Evolutionary conservation across 1,140 invertebrate genomes (phyloP).

Genomic region (Thereuonema tuberculata): DNA sequence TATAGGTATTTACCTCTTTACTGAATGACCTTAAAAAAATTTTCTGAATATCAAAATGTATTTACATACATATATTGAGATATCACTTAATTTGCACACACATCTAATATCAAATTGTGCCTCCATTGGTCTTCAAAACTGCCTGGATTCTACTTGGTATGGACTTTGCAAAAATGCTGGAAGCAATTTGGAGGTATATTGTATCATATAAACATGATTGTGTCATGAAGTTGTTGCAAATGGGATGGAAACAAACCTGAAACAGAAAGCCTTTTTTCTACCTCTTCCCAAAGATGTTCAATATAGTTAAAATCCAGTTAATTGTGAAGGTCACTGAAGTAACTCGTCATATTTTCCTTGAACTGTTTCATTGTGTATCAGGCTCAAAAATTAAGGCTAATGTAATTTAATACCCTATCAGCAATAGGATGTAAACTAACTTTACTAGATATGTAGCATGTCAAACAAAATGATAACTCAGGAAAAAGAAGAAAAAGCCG

Average conservation of each 20-base stretch:
- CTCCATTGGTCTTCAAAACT: constrained; percentile 6
- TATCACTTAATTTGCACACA: constrained; percentile 6
- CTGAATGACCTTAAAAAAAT: too few relatives aligned
- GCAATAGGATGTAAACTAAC: too few relatives aligned
- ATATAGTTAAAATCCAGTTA: constrained; percentile 13
- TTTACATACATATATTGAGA: too few relatives aligned
- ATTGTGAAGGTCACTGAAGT: background rate
- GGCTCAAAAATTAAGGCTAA: too few relatives aligned
- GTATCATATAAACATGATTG: background rate
- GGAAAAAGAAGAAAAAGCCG: too few relatives aligned
- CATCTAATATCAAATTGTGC: background rate
- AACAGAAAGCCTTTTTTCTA: background rate
- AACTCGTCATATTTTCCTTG: too few relatives aligned
- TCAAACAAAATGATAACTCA: too few relatives aligned
- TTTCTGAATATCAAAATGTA: too few relatives aligned
- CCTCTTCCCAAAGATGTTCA: constrained; percentile 9
- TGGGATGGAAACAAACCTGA: background rate
- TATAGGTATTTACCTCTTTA: too few relatives aligned
- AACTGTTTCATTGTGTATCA: too few relatives aligned
- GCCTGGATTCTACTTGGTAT: constrained; percentile 2
- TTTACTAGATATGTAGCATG: too few relatives aligned
- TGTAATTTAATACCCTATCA: too few relatives aligned
- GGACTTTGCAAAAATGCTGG: background rate
- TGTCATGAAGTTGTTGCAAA: background rate
- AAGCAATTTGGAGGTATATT: background rate